Evolutionary conservation across 2,113 vertebrate species (phyloP).

Genomic region (Oriolus oriolus): DNA sequence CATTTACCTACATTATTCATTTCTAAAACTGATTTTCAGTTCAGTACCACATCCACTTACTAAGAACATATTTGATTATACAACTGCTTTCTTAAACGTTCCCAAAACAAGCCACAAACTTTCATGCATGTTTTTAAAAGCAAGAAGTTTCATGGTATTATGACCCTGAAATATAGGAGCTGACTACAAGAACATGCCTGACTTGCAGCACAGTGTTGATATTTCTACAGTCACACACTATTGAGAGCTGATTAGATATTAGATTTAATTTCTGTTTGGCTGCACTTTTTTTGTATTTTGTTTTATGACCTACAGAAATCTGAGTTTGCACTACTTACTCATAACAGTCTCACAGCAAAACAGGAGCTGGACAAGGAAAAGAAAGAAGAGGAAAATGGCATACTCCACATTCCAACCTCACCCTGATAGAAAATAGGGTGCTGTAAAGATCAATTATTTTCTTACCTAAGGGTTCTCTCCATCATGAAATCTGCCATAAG

Average conservation of each 20-base stretch:
- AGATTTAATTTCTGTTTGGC: not conserved
- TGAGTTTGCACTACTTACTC: not conserved
- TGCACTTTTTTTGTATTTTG: fast-evolving
- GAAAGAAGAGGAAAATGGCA: not conserved
- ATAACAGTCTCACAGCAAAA: not conserved
- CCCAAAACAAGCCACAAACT: not conserved
- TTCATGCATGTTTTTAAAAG: not conserved
- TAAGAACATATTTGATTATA: not conserved
- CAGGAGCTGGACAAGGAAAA: not conserved
- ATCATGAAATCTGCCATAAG: not conserved
- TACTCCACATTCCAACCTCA: not conserved
- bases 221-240: not conserved
- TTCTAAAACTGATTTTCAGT: not conserved
- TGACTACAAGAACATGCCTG: not conserved
- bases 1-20: not conserved
- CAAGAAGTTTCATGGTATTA: not conserved
- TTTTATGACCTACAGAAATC: not conserved
- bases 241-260: not conserved
- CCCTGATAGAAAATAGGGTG: not conserved
- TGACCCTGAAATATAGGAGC: not conserved
- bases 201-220: not conserved
- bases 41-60: not conserved
- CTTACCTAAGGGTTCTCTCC: not conserved
- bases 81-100: not conserved
- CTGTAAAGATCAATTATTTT: not conserved